Base-by-base conservation (phyloP, 2,888 invertebrate genomes). In the Zootermopsis nevadensis region DNA sequence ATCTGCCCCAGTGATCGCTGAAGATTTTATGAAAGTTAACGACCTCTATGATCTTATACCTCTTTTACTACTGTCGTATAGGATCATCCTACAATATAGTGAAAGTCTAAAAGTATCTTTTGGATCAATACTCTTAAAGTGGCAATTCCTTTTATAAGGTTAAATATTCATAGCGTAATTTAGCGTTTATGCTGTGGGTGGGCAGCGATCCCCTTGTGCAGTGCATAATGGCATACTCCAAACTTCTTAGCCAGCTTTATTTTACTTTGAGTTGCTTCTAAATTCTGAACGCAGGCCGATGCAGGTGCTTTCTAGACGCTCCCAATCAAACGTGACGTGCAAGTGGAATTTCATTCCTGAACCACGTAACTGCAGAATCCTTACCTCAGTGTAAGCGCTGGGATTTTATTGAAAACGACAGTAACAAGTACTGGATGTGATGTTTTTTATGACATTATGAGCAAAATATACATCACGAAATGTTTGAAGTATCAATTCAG, bases 71-170 rank as follows among this genome's bases (percentile, higher is more conserved):
- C 69, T 33, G 15, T 24, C 69, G 22, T 10, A 24, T 22, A 33
- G 33, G 69, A 69, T 69, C 3, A 69, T 69, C 69, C 69, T 24
- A 19, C 69, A 33, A 69, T 69, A 69, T 69, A 60, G 60, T 27
- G 60, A 12, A 27, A 69, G 30, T 22, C 33, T 69, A 69, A 27
- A 48, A 69, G 33, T 69, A 30, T 69, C 69, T 69, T 69, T 66
- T 33, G 67, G 69, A 69, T 69, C 69, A 69, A 69, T 69, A 69
- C 33, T 33, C 69, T 69, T 69, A 69, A 69, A 69, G 69, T 69
- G 69, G 69, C 69, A 69, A 69, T 69, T 69, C 33, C 69, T 69
- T 69, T 69, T 69, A 69, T 69, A 69, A 2, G 31, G 69, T 69
- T 69, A 69, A 69, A 69, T 69, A 69, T 69, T 69, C 69, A 69